A percentile compares a stretch with the other conserved stretches of the same genome.
These are phyloP conservation scores for Bolborhynchus lineola DNA, from an alignment of 2,113 vertebrate genomes.

Conservation along the genomic window DNA sequence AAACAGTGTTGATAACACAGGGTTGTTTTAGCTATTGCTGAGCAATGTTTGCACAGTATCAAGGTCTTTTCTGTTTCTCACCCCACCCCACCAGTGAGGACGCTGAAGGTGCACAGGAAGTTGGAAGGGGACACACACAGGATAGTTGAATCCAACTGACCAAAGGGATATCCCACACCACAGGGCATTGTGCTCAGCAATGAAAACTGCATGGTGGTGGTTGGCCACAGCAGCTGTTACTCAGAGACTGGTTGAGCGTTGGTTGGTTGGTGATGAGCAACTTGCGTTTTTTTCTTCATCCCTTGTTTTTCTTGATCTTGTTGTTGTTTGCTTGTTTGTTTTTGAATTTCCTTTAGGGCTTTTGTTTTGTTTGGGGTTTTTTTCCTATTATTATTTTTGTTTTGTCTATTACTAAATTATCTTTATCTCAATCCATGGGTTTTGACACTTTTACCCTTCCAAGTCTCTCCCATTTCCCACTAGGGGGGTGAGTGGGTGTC, in stretches of 20 bases:
- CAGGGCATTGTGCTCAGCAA: background rate
- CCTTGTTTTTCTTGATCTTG: background rate
- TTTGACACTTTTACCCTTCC: background rate
- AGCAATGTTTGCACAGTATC: background rate
- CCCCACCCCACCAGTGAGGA: too few relatives aligned
- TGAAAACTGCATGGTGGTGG: background rate
- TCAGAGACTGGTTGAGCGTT: background rate
- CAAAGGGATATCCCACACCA: background rate
- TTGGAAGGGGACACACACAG: too few relatives aligned
- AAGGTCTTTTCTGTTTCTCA: background rate
- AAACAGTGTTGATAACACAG: background rate
- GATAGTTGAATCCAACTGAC: background rate
- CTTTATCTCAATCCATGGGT: background rate
- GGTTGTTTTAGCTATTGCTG: background rate
- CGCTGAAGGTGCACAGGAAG: too few relatives aligned
- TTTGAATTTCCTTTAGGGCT: background rate
- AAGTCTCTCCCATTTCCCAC: background rate
- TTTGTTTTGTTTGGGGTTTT: too few relatives aligned
- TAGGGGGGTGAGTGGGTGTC: fast-evolving
- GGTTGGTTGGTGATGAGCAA: background rate
- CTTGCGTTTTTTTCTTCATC: background rate
- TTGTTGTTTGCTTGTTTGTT: background rate
- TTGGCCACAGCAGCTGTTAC: background rate
- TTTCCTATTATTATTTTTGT: background rate
- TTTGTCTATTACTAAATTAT: background rate